Base-by-base conservation (phyloP, 1,140 invertebrate genomes). In the Eupeodes corollae region DNA sequence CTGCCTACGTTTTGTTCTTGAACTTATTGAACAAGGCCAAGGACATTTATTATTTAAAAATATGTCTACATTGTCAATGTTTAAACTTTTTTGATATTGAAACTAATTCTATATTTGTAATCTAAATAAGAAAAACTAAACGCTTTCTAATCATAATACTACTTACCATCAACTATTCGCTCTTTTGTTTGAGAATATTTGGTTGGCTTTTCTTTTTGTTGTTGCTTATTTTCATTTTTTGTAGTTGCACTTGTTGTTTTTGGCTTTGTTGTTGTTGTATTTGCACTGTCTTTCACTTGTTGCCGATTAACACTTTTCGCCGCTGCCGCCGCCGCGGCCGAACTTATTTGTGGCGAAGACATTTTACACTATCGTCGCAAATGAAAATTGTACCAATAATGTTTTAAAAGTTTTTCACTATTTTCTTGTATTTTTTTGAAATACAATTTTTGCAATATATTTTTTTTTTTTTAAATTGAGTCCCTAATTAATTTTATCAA, bases 91-190 rank as follows among this genome's bases (percentile, higher is more conserved):
- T 41, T 52, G 46, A 53, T 49, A 52, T 51, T 43, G 43, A 50
- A 33, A 41, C 46, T 55, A 52, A 56, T 61, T 46, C 52, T 56
- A 49, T 50, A 50, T 26, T 44, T 51, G 54, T 60, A 48, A 50
- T 52, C 53, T 42, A 39, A 2, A 15, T 38, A 12, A 56, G 54
- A 14, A 14, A 38, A 38, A 14, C 33, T 34, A 26, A 21, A 13
- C 35, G n/a, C 26, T 37, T 37, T 26, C 12, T 35, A 15, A 46
- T 33, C 21, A 31, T 21, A 14, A 42, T 13, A 32, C 40, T 19
- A 32, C 31, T 30, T 61, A 84, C 75, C 62, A 46, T 59, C 59
- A 42, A 59, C 57, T 40, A 64, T 61, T 31, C 62, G 62, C 43
- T 65, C 62, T 51, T 38, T 65, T 33, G 62, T 65, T 34, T 60